Evolutionary conservation across 2,113 vertebrate genomes (phyloP).

Genomic region (Pelvicachromis taeniatus): DNA sequence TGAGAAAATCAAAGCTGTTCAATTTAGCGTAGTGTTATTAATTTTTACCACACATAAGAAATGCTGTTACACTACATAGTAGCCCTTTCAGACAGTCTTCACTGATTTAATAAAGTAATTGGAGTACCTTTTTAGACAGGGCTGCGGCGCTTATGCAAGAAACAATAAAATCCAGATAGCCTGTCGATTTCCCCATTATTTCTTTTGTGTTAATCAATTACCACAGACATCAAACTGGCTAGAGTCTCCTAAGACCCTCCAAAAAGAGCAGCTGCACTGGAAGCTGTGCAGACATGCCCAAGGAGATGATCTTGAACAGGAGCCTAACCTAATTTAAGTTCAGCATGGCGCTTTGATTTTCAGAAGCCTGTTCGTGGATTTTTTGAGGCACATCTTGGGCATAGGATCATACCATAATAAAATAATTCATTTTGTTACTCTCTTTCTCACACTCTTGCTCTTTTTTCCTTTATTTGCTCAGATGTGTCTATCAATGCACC

Average conservation of each 20-base stretch:
- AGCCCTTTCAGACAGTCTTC: neutral
- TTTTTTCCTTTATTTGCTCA: conserved; percentile 36
- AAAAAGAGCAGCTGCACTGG: neutral
- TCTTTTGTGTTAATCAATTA: no score
- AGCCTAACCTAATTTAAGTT: neutral
- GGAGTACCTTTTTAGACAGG: neutral
- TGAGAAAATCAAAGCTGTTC: neutral
- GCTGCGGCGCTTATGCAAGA: neutral
- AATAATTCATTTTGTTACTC: neutral
- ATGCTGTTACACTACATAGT: neutral
- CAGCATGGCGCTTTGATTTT: neutral
- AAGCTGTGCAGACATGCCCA: neutral
- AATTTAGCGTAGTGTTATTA: neutral
- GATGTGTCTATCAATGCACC: conserved; percentile 87
- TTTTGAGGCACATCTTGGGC: neutral
- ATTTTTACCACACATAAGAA: neutral
- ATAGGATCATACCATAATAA: neutral
- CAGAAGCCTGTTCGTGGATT: neutral
- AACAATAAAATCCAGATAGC: neutral
- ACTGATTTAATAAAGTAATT: neutral
- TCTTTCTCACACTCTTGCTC: neutral
- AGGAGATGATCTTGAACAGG: neutral
- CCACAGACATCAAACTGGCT: neutral
- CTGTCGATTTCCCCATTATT: neutral
- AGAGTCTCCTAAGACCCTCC: neutral